Base-by-base conservation (phyloP, 2,888 invertebrate genomes). In the Caenorhabditis auriculariae region DNA sequence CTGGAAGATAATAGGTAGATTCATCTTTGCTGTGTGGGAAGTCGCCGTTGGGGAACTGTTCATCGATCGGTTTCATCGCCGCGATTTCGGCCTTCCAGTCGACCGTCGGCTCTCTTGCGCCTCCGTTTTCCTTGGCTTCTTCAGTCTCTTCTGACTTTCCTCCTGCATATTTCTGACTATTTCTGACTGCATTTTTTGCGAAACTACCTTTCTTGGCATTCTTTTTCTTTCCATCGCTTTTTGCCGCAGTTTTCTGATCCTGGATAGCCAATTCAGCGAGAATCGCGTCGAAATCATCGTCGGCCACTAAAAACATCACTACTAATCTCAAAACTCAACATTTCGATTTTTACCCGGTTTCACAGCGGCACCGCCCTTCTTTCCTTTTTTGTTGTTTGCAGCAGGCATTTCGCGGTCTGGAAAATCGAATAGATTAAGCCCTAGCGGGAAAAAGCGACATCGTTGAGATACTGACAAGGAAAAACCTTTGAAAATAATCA, bases 11-110 rank as follows among this genome's bases (percentile, higher is more conserved):
- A 32, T 69, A 69, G 4, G 54, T 38, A 1, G 63, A 29, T 24
- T 58, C 64, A 26, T 54, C 59, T 24, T 43, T 57, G 15, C 95
- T 95, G 78, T 90, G 87, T 0, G 96, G 96, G 82, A 87, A 95
- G 76, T 87, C 85, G 42, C 87, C 90, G 84, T 91, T 89, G 2
- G 91, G 88, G 82, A 88, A 95, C 21, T 94, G 86, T 51, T 92
- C 90, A 2, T 81, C 74, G 87, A 86, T 95, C 21, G 78, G 75
- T 37, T 56, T 75, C 66, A 80, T 66, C 15, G 65, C 69, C 19
- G 59, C 63, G 42, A 79, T 77, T 29, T 78, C 76, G 21, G 63
- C 69, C 23, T 61, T 37, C 65, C 63, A 69, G 27, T 53, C 57
- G 15, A 44, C 45, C 17, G 46, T 53, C 17, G 43, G 46, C 19